Conservation (phyloP, 2,888 invertebrate species). For the Euzophera pinguis region DNA sequence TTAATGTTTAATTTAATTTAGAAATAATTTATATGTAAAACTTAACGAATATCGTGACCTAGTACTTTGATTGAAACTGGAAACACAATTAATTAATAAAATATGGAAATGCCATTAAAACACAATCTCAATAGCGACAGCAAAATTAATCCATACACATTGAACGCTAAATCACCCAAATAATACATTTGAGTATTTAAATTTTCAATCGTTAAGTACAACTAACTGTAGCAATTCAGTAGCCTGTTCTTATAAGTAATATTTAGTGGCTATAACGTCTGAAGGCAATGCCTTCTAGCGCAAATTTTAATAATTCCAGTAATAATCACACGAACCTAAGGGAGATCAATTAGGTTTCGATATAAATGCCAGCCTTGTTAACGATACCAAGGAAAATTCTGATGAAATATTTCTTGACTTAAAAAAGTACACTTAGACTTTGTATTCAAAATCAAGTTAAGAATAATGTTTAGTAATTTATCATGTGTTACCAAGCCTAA, state of each 20-base stretch:
- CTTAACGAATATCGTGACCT: slow-evolving; percentile 2
- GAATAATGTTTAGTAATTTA: neutral
- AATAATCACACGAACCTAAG: neutral
- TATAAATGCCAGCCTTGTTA: neutral
- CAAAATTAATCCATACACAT: slow-evolving; percentile 8
- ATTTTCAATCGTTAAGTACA: slow-evolving; percentile 5
- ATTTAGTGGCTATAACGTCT: slow-evolving; percentile 10
- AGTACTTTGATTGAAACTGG: slow-evolving; percentile 8
- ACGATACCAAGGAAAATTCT: neutral
- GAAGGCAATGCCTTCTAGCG: neutral
- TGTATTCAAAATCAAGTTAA: neutral
- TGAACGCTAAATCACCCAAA: slow-evolving; percentile 3
- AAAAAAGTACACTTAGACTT: neutral
- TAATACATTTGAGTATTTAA: slow-evolving; percentile 2
- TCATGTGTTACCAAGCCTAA: neutral
- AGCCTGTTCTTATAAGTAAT: neutral
- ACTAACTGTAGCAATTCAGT: neutral
- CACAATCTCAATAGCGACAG: slow-evolving; percentile 7
- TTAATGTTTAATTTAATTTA: neutral
- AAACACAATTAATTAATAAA: slow-evolving; percentile 13
- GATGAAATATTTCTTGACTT: neutral
- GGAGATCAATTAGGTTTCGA: neutral
- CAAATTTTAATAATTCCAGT: slow-evolving; percentile 8
- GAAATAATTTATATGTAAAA: slow-evolving; percentile 10
- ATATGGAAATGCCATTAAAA: slow-evolving; percentile 11